Conservation (phyloP, 2,797 vertebrate genomes). For the Lates japonicus region DNA sequence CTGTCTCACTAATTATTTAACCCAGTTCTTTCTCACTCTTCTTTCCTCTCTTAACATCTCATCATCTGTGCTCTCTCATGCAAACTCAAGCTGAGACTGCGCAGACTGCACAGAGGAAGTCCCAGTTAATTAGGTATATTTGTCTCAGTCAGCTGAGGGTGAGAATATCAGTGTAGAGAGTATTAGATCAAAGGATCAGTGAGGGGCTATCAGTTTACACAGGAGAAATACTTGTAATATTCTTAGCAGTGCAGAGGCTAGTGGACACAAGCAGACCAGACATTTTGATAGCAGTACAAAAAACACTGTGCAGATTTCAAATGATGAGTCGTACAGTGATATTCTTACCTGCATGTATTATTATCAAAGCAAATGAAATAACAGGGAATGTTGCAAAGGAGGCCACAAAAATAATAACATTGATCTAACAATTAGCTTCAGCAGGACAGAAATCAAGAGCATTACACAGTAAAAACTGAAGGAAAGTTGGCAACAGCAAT, state of each 20-base stretch:
- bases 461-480: not conserved
- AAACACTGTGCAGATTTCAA: not conserved
- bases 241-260: no score
- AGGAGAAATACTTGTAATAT: no score
- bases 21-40: not conserved
- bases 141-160: not conserved
- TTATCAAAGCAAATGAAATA: no score
- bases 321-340: not conserved
- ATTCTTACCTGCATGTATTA: no score
- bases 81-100: constrained; percentile 1
- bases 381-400: no score
- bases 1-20: constrained; percentile 31
- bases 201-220: no score
- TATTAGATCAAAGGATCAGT: no score
- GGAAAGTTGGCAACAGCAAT: not conserved
- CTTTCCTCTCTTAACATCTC: not conserved
- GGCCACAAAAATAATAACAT: no score
- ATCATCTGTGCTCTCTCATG: constrained; percentile 13
- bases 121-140: constrained; percentile 24
- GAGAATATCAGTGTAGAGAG: not conserved
- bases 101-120: not conserved
- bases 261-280: no score
- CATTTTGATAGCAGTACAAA: no score
- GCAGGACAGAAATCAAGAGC: not conserved
- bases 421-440: not conserved